Percentiles rank a stretch among this genome's conserved stretches.
phyloP scores from a whole-genome alignment of 2,888 invertebrate species.

The Acleris holmiana region DNA sequence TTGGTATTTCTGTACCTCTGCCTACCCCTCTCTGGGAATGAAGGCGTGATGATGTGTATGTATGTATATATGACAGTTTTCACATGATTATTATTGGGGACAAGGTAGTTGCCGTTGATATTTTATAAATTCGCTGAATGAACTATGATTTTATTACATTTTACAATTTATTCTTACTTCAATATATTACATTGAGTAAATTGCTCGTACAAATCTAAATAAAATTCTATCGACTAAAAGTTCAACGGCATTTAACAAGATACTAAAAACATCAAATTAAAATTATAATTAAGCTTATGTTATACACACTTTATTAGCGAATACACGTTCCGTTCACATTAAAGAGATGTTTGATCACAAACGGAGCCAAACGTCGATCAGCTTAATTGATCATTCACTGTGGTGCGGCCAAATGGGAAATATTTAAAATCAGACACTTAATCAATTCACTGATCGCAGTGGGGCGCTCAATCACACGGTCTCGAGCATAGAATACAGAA shows the following conservation, averaged over 20 bases:
- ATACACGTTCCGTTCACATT: conserved; percentile 49
- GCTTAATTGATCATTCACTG: conserved; percentile 77
- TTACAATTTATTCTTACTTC: too few species aligned
- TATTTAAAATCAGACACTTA: conserved; percentile 72
- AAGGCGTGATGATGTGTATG: too few species aligned
- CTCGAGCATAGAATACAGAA: conserved; percentile 42
- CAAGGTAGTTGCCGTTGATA: too few species aligned
- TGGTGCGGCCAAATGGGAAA: conserved; percentile 63
- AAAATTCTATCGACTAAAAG: conserved; percentile 17
- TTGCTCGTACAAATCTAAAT: background rate
- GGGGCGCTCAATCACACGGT: conserved; percentile 65
- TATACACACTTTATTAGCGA: conserved; percentile 32
- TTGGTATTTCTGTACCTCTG: too few species aligned
- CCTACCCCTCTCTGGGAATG: too few species aligned
- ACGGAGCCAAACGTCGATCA: conserved; percentile 70
- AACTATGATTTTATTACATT: too few species aligned
- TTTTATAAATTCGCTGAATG: too few species aligned
- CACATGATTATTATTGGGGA: too few species aligned
- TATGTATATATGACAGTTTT: too few species aligned
- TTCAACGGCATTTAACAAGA: conserved; percentile 31
- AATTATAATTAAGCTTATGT: conserved; percentile 28
- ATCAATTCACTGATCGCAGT: conserved; percentile 75
- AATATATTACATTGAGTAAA: too few species aligned
- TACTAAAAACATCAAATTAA: conserved; percentile 29
- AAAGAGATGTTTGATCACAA: conserved; percentile 54